phyloP scores from a whole-genome alignment of 1,140 invertebrate genomes.

The Trypoxylus dichotomus region DNA sequence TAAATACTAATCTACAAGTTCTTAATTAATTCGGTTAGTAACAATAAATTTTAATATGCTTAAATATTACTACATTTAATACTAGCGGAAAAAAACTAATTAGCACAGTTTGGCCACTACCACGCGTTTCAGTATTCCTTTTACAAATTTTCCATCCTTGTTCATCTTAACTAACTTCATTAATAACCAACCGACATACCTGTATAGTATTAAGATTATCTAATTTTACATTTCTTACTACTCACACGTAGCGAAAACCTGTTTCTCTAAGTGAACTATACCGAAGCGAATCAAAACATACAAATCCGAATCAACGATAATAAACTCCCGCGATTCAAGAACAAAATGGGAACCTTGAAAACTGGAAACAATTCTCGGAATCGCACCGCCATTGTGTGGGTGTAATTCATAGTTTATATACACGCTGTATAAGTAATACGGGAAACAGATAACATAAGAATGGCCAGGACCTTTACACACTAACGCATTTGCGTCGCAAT shows the following conservation, averaged over 20 bases:
- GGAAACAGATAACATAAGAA: too few relatives aligned
- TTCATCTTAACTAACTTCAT: background rate
- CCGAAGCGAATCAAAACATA: background rate
- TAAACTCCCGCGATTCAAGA: background rate
- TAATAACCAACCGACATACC: background rate
- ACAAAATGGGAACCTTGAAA: background rate
- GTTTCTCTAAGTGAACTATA: background rate
- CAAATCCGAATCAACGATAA: background rate
- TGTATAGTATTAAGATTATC: background rate
- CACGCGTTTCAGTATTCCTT: background rate
- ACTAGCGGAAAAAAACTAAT: too few relatives aligned
- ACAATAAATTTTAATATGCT: too few relatives aligned
- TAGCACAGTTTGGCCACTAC: too few relatives aligned
- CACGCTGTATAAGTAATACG: too few relatives aligned
- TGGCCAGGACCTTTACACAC: too few relatives aligned
- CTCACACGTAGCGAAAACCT: background rate
- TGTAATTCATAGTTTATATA: too few relatives aligned
- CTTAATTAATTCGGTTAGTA: too few relatives aligned
- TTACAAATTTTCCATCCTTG: background rate
- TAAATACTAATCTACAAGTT: too few relatives aligned
- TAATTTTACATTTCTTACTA: background rate
- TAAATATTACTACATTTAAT: too few relatives aligned
- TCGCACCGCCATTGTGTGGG: too few relatives aligned
- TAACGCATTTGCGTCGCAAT: too few relatives aligned
- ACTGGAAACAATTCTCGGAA: background rate